Conservation (phyloP, 2,888 invertebrate species). For the Andrena marginata region DNA sequence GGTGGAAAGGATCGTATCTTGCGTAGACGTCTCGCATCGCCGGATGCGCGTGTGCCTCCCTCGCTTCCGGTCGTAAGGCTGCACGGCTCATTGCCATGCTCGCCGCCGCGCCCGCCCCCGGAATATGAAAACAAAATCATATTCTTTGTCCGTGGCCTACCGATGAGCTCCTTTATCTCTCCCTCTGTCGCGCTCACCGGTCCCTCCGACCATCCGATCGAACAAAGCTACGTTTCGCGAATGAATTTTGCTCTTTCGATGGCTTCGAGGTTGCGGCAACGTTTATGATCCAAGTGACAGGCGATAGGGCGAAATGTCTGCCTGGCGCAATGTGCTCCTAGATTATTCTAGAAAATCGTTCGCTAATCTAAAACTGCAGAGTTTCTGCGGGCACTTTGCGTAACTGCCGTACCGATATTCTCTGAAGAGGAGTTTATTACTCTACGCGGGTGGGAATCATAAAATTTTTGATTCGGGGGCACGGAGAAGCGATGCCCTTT, state of each 20-base stretch:
- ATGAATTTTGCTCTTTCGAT: neutral
- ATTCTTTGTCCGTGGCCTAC: slow-evolving; percentile 73
- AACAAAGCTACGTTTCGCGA: neutral
- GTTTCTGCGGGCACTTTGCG: slow-evolving; percentile 55
- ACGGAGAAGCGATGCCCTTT: slow-evolving; percentile 45
- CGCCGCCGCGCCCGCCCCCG: slow-evolving; percentile 75
- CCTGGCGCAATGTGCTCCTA: slow-evolving; percentile 3
- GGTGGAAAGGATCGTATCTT: slow-evolving; percentile 67
- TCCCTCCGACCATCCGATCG: slow-evolving; percentile 15
- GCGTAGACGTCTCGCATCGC: slow-evolving; percentile 75
- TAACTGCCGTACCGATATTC: slow-evolving; percentile 25
- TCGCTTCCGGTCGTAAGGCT: slow-evolving; percentile 78
- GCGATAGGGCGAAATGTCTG: neutral
- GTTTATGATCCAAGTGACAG: neutral
- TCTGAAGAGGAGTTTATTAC: neutral
- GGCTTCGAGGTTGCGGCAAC: neutral
- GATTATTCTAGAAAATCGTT: neutral
- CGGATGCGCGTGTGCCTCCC: slow-evolving; percentile 82
- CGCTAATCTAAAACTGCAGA: slow-evolving; percentile 14
- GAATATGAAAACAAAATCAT: slow-evolving; percentile 82
- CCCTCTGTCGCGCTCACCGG: slow-evolving; percentile 6
- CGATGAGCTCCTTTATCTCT: slow-evolving; percentile 66
- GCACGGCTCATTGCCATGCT: slow-evolving; percentile 78
- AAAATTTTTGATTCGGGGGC: slow-evolving; percentile 4
- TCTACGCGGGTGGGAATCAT: neutral